phyloP scores from a whole-genome alignment of 1,140 invertebrate genomes.

The Drosophila ananassae region DNA sequence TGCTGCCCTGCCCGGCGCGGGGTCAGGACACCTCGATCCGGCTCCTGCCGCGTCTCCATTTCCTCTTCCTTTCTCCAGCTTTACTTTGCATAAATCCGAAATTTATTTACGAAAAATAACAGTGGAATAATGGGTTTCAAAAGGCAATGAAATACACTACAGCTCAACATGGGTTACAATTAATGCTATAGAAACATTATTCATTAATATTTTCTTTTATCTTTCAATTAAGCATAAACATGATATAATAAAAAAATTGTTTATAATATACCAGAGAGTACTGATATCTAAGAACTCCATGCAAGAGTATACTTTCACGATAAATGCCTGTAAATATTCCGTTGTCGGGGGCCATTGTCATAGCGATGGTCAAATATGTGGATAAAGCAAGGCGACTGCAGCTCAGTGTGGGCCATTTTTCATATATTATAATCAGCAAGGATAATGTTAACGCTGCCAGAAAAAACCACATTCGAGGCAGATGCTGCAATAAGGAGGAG shows the following conservation, averaged over 20 bases:
- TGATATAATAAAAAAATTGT: too few species aligned
- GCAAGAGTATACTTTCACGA: slow-evolving; percentile 39
- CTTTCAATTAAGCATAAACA: too few species aligned
- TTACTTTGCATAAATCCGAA: slow-evolving; percentile 71
- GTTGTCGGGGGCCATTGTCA: slow-evolving; percentile 28
- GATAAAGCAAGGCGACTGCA: slow-evolving; percentile 6
- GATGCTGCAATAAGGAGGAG: slow-evolving; percentile 9
- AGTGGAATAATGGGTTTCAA: not conserved
- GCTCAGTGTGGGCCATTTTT: slow-evolving; percentile 62
- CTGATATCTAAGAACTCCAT: not conserved
- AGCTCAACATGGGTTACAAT: not conserved
- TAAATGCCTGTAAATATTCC: slow-evolving; percentile 70
- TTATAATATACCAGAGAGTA: too few species aligned
- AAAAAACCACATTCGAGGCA: slow-evolving; percentile 29
- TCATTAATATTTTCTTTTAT: too few species aligned
- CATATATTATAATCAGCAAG: slow-evolving; percentile 73
- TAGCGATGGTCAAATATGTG: slow-evolving; percentile 22
- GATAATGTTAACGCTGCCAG: slow-evolving; percentile 67
- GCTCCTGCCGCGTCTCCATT: slow-evolving; percentile 13
- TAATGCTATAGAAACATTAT: too few species aligned
- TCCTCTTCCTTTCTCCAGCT: slow-evolving; percentile 9
- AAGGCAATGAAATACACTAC: not conserved
- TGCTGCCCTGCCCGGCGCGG: slow-evolving; percentile 42
- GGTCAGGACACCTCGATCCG: slow-evolving; percentile 47
- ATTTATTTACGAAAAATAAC: slow-evolving; percentile 61